Evolutionary conservation across 2,797 vertebrate species (phyloP).

Genomic region (Gadopsis marmoratus): DNA sequence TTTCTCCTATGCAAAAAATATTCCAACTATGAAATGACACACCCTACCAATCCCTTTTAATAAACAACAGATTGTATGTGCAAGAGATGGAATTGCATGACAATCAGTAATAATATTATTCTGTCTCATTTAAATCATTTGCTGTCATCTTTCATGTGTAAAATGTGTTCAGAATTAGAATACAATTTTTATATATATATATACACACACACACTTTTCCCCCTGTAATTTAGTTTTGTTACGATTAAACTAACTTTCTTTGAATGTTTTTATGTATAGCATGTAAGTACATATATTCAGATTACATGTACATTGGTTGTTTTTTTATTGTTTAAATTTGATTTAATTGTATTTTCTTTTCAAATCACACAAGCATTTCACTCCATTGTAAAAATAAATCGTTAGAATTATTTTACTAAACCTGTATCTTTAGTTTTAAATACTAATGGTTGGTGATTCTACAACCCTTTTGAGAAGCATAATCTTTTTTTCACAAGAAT

Average conservation of each 20-base stretch:
- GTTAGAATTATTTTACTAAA: background rate
- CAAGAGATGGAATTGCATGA: background rate
- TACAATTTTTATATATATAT: no score
- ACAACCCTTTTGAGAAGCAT: background rate
- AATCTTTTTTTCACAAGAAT: background rate
- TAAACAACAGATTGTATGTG: background rate
- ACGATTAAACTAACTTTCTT: background rate
- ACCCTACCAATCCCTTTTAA: background rate
- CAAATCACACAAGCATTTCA: background rate
- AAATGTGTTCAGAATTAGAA: background rate
- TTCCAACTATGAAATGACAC: constrained; percentile 9
- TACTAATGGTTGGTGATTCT: background rate
- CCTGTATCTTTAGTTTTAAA: background rate
- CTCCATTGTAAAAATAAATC: background rate
- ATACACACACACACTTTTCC: no score
- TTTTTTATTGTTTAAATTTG: background rate
- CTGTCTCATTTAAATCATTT: background rate
- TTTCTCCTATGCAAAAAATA: background rate
- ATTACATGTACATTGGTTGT: background rate
- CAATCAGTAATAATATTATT: background rate
- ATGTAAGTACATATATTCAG: background rate
- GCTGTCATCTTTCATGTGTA: background rate
- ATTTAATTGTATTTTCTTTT: background rate
- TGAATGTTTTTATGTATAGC: background rate
- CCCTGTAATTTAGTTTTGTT: background rate